A percentile compares a stretch with the other conserved stretches of the same genome.
Evolutionary conservation across 2,113 vertebrate genomes (phyloP).

Genomic region (Psammodynastes pulverulentus): DNA sequence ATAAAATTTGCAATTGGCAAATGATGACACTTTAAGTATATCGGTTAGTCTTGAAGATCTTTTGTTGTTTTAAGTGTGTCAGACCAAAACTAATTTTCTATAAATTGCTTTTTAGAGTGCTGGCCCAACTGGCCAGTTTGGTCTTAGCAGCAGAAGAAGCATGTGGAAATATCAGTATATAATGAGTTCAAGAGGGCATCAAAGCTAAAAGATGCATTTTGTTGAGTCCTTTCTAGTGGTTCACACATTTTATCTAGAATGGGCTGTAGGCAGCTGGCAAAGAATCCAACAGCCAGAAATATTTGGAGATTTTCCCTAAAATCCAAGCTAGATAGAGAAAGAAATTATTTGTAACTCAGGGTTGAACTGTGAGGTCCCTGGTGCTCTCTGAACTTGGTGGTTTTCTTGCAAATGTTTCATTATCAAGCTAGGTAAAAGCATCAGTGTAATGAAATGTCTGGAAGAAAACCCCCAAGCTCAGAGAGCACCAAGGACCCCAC

Average conservation of each 20-base stretch:
- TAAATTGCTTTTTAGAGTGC: neutral
- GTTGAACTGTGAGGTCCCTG: too few relatives aligned
- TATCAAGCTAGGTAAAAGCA: too few relatives aligned
- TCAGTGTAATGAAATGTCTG: too few relatives aligned
- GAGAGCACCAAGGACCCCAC: too few relatives aligned
- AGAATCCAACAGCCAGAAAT: neutral
- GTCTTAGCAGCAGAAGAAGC: neutral
- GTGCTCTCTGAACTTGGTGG: too few relatives aligned
- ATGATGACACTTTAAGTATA: neutral
- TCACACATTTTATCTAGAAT: neutral
- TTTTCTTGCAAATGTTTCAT: too few relatives aligned
- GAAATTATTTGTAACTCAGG: too few relatives aligned
- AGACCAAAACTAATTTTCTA: neutral
- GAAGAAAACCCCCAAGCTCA: too few relatives aligned
- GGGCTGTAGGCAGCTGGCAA: neutral
- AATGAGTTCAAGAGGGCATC: neutral
- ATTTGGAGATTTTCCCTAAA: neutral
- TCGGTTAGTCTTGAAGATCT: neutral
- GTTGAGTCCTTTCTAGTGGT: neutral
- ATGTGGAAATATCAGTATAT: neutral
- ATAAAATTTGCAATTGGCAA: neutral
- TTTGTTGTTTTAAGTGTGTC: neutral
- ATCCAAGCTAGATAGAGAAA: neutral
- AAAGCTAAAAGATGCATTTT: neutral
- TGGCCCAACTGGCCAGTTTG: neutral